Percentiles rank a stretch among this genome's conserved stretches.
These are phyloP conservation scores for Drosophila multiciliata DNA, from an alignment of 2,888 invertebrate genomes.

Conservation along the genomic window DNA sequence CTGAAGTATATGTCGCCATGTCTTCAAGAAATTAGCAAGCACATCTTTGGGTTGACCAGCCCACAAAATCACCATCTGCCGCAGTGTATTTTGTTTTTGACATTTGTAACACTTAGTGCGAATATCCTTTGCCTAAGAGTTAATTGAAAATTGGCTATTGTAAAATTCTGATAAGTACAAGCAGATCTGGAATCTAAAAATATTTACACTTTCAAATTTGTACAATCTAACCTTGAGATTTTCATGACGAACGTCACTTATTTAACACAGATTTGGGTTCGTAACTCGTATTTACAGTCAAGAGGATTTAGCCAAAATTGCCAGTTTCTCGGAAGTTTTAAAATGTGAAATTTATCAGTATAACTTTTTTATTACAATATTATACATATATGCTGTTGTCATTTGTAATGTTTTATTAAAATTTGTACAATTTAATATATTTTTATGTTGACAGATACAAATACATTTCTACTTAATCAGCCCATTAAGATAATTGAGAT, in stretches of 20 bases:
- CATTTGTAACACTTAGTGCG: conserved; percentile 30
- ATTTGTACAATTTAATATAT: too few species aligned
- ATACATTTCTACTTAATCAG: neutral
- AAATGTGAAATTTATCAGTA: neutral
- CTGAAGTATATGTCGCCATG: conserved; percentile 38
- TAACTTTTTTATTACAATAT: neutral
- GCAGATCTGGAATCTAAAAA: neutral
- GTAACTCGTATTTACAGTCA: too few species aligned
- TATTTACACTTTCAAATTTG: neutral
- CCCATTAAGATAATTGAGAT: neutral
- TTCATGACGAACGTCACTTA: neutral
- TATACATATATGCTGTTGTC: neutral
- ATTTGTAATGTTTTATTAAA: too few species aligned
- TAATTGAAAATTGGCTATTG: conserved; percentile 36
- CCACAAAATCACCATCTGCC: conserved; percentile 33
- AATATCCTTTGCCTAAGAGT: conserved; percentile 16
- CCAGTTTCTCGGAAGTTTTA: neutral
- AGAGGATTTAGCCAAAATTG: neutral
- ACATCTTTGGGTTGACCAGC: conserved; percentile 16
- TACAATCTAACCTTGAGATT: neutral
- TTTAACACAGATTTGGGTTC: neutral
- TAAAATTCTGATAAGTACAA: conserved; percentile 7
- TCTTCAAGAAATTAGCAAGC: conserved; percentile 47
- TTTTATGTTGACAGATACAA: neutral
- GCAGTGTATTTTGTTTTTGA: conserved; percentile 51